Evolutionary conservation across 2,888 invertebrate species (phyloP).

Genomic region (Ophion ventricosus): DNA sequence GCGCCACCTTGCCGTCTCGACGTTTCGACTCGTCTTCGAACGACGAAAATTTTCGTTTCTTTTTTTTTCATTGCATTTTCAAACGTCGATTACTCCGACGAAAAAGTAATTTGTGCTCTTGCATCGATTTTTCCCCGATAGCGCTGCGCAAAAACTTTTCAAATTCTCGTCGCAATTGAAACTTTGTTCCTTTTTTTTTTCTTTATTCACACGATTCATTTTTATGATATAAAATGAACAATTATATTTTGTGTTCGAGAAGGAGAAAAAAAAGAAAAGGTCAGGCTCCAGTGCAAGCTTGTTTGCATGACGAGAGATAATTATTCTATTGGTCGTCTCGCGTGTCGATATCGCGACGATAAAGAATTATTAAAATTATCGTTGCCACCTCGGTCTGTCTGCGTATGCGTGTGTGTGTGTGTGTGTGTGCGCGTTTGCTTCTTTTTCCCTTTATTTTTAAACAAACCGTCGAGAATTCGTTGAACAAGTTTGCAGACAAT

Average conservation of each 20-base stretch:
- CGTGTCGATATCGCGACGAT: not conserved
- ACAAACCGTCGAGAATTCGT: conserved; percentile 26
- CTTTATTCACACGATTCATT: not conserved
- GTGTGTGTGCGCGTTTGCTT: not conserved
- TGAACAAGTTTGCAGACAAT: conserved; percentile 11
- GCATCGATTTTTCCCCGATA: conserved; percentile 32
- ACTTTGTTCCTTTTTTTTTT: too few relatives aligned
- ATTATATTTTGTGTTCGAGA: conserved; percentile 3
- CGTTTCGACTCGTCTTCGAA: not conserved
- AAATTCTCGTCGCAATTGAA: not conserved
- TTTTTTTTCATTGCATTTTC: not conserved
- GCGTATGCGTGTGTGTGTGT: not conserved
- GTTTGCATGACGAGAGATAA: too few relatives aligned
- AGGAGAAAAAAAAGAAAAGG: not conserved
- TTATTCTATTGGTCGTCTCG: not conserved
- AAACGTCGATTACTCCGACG: not conserved
- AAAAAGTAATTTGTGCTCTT: conserved; percentile 57
- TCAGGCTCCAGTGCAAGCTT: too few relatives aligned
- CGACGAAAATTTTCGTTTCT: not conserved
- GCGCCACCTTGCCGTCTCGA: not conserved
- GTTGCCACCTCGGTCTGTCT: not conserved
- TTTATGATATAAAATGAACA: conserved; percentile 1
- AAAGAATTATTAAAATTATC: not conserved
- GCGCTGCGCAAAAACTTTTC: not conserved
- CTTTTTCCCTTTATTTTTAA: conserved; percentile 28